Evolutionary conservation across 2,888 invertebrate genomes (phyloP).

Genomic region (Sesia apiformis): DNA sequence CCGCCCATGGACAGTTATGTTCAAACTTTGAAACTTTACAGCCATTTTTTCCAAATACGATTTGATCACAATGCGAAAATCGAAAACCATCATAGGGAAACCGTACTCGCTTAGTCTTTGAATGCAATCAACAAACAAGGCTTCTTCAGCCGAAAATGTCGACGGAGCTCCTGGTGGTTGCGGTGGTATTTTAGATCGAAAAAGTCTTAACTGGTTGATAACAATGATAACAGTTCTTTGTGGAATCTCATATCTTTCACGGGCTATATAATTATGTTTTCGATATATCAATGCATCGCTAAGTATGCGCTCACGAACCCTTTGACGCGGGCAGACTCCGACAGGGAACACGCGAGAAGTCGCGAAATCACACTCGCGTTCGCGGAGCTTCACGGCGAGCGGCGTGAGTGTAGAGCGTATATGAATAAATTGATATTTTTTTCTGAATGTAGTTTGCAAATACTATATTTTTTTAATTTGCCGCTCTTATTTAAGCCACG

Average conservation of each 20-base stretch:
- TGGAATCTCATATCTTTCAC: background rate
- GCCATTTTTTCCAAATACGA: background rate
- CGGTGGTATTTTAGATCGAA: background rate
- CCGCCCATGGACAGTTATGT: too few species aligned
- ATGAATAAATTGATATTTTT: too few species aligned
- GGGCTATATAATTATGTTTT: background rate
- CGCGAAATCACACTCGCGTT: too few species aligned
- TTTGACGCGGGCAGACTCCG: too few species aligned
- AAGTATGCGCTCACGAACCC: too few species aligned
- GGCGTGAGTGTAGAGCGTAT: too few species aligned
- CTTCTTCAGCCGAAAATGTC: background rate
- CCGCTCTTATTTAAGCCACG: too few species aligned
- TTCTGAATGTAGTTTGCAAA: too few species aligned
- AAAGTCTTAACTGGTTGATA: background rate
- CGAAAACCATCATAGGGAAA: background rate
- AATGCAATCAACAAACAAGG: background rate
- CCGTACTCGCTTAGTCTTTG: background rate
- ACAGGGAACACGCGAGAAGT: too few species aligned
- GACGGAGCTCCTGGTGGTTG: background rate
- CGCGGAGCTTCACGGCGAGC: too few species aligned
- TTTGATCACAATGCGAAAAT: background rate
- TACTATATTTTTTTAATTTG: too few species aligned
- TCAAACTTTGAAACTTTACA: background rate
- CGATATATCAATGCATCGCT: too few species aligned
- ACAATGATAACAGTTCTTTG: background rate